Conservation (phyloP, 2,888 invertebrate species). For the Unio delphinus region DNA sequence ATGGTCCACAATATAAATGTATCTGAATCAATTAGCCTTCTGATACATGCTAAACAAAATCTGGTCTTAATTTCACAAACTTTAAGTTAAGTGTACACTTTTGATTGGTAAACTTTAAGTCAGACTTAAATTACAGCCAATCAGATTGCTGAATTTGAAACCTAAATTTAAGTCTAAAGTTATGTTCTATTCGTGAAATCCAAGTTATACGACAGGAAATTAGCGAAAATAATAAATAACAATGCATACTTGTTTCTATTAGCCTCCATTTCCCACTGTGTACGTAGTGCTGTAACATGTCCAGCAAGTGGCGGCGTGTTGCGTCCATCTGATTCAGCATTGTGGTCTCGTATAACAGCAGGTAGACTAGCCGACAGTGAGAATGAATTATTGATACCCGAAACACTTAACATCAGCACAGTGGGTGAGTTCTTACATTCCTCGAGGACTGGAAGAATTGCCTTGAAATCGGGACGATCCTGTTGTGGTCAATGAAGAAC, state of each 20-base stretch:
- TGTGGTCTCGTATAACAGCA: conserved; percentile 49
- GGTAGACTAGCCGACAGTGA: conserved; percentile 47
- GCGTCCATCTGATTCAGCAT: conserved; percentile 46
- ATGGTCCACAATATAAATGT: too few species aligned
- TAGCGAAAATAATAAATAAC: neutral
- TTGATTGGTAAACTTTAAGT: too few species aligned
- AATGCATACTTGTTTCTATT: conserved; percentile 48
- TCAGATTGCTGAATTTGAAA: too few species aligned
- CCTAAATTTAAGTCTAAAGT: too few species aligned
- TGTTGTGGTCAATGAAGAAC: conserved; percentile 12
- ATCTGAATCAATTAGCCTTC: too few species aligned
- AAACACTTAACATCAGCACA: conserved; percentile 55
- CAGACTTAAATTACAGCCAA: too few species aligned
- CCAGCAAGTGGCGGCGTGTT: conserved; percentile 61
- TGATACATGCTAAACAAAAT: too few species aligned
- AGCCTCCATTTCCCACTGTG: conserved; percentile 67
- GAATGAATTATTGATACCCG: conserved; percentile 25
- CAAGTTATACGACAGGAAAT: neutral
- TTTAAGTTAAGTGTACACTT: too few species aligned
- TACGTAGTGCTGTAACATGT: conserved; percentile 66
- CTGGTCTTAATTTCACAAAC: too few species aligned
- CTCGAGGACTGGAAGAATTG: conserved; percentile 59
- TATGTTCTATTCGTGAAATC: too few species aligned
- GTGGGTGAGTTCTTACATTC: conserved; percentile 59
- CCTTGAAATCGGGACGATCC: conserved; percentile 67